Evolutionary conservation across 2,797 vertebrate species (phyloP), one percentile per base, ranked within the genome.

Genomic region (Xiphophorus birchmanni): DNA sequence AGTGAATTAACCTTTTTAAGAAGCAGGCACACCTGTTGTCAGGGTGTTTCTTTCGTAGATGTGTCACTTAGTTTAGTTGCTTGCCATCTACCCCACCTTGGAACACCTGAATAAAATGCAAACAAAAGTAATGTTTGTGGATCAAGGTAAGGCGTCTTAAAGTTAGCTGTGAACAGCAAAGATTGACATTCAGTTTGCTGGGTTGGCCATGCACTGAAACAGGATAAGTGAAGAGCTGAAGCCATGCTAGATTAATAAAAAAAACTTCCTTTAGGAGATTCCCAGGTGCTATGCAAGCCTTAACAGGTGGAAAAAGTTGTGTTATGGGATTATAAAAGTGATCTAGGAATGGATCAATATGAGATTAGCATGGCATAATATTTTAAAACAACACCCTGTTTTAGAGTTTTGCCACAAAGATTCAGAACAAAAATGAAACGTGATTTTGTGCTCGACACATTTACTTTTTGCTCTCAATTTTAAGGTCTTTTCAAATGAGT

Each of bases 1-100:
- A 83, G 42, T 76, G 77, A 83, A 65, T 75, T 48, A 83, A 65
- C 11, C 21, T 1, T 37, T 82, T 74, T 76, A 29, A 44, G 65
- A 9, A 81, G 63, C 13, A 78, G 78, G 81, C 60, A 48, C 77
- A 87, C 82, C 83, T 82, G 56, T 77, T 73, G 65, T 79, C 76
- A 0, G 52, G 54, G 74, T 54, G 54, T 67, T 71, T 63, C 76
- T 37, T 65, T 17, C 35, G 58, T 65, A 69, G 6, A 71, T n/a
- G 0, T 48, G 47, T 26, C 10, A 29, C 60, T 72, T 9, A 54
- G 48, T 80, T 21, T 26, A 9, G 17, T 73, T 40, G 10, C 23
- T 32, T 11, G 13, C 26, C 6, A 9, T 45, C 26, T 71, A n/a
- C 21, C 17, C 52, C 74, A 2, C 54, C n/a, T 29, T 77, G 32